A percentile compares a stretch with the other conserved stretches of the same genome.
Evolutionary conservation across 2,888 invertebrate species (phyloP).

Genomic region (Drosophila meridiana): DNA sequence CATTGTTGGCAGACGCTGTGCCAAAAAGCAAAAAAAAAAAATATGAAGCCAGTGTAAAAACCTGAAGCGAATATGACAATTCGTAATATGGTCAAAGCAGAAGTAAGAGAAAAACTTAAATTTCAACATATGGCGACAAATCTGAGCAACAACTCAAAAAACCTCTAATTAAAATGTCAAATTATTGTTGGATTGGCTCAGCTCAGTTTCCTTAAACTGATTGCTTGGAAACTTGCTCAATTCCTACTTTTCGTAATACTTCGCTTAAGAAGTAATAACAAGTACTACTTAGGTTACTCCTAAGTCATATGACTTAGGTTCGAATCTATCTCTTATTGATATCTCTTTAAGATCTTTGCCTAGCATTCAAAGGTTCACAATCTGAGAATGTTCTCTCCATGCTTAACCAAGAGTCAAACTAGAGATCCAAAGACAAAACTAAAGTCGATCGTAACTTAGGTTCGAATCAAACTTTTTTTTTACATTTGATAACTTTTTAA

Average conservation of each 20-base stretch:
- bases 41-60: not conserved
- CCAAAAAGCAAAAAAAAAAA: not conserved
- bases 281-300: too few species aligned
- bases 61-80: not conserved
- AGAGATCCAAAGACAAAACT: not conserved
- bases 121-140: constrained; percentile 6
- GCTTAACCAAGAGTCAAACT: not conserved
- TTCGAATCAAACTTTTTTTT: not conserved
- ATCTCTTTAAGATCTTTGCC: too few species aligned
- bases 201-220: not conserved
- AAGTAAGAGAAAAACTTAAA: not conserved
- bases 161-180: not conserved
- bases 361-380: too few species aligned
- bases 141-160: not conserved
- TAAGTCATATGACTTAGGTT: too few species aligned
- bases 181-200: not conserved
- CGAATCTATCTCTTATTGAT: not conserved
- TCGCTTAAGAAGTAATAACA: too few species aligned
- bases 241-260: not conserved
- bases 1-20: constrained; percentile 41
- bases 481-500: not conserved
- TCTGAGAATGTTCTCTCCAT: not conserved
- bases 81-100: not conserved
- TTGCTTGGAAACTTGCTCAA: not conserved
- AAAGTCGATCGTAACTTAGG: too few species aligned